Percentiles rank a stretch among this genome's conserved stretches.
Conservation (phyloP, 2,113 vertebrate species). For the Pelecanoides urinatrix region DNA sequence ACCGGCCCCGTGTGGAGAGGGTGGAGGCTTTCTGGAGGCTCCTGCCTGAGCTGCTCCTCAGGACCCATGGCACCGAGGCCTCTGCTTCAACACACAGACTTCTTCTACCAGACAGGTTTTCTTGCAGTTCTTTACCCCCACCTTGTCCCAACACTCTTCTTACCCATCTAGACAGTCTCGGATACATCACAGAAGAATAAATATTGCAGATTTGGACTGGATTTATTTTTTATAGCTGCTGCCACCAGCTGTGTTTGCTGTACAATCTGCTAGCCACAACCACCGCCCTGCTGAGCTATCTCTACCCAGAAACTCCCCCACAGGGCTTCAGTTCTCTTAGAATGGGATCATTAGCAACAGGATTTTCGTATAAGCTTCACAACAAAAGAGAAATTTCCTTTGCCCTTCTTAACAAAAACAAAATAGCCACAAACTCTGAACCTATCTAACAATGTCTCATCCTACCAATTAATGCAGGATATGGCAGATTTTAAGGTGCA, state of each 20-base stretch:
- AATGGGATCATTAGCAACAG: neutral
- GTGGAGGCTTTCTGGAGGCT: neutral
- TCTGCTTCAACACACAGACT: neutral
- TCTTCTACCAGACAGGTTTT: neutral
- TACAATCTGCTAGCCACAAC: neutral
- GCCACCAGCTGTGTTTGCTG: constrained; percentile 13
- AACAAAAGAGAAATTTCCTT: neutral
- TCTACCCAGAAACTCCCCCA: neutral
- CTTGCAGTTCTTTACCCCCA: neutral
- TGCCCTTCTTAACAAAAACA: neutral
- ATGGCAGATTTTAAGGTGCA: neutral
- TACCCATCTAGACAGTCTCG: neutral
- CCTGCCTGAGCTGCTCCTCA: neutral
- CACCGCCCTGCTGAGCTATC: neutral
- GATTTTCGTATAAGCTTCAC: neutral
- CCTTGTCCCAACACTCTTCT: neutral
- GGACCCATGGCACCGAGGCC: neutral
- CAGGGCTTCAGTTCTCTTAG: neutral
- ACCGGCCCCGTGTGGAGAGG: neutral
- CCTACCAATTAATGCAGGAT: neutral
- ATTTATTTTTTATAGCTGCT: constrained; percentile 17
- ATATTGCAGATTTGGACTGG: neutral
- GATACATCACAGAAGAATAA: neutral
- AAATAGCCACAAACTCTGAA: neutral
- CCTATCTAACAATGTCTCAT: neutral